Base-by-base conservation (phyloP, 53 echinoderm and acorn worm genomes). In the Patiria pectinifera region DNA sequence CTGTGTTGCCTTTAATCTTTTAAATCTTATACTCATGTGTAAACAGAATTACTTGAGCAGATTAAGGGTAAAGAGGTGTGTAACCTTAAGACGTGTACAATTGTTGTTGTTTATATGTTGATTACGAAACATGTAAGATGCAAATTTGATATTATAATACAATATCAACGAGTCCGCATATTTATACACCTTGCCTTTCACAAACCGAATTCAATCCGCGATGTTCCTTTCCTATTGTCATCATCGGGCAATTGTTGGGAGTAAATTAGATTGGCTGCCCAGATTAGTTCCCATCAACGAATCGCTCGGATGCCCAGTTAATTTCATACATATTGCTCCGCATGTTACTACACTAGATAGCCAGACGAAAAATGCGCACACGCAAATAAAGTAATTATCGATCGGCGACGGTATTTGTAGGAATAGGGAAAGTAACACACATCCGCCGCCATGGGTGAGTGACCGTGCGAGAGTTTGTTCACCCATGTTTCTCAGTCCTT, bases 341-440 rank as follows among this genome's bases (percentile, higher is more conserved):
- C 19, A 12, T 13, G 46, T 79, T 14, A 66, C 66, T 72, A 2
- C 23, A 25, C 43, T 48, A 18, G 26, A 44, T 43, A 47, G 49
- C 14, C 86, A 86, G 13, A 23, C 48, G n/a, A 47, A 86, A 53
- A 47, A 86, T 49, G 53, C 86, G 83, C 83, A 53, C 47, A 19
- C 48, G n/a, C 86, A 86, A 48, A 86, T 48, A 72, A n/a, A 86
- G 69, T 72, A 75, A 72, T 72, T 86, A 86, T 86, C 72, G 86
- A 86, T 86, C 49, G 48, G 9, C 5, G 75, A 49, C 49, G 22
- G 23, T 47, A 75, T 86, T 86, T 72, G 13, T 47, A 74, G n/a
- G 49, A 45, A 13, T 43, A 46, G 23, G 71, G 44, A 86, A 47
- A 22, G 70, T 21, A 47, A 22, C 18, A 66, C 10, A 18, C 3